phyloP scores from a whole-genome alignment of 1,140 invertebrate genomes.

The Leptinotarsa undecemlineata region DNA sequence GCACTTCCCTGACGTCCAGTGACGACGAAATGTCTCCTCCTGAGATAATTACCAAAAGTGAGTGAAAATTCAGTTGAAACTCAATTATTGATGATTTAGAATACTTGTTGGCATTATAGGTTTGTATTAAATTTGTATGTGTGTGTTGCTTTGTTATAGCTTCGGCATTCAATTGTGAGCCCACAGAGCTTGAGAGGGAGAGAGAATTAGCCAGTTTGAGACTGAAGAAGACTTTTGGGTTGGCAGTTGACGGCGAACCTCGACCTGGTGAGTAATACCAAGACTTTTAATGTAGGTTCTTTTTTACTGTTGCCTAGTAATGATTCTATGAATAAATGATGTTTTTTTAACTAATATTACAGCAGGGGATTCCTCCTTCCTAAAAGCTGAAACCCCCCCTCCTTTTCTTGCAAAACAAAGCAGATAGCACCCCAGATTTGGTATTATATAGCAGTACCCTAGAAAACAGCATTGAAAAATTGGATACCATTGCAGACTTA shows the following conservation, averaged over 20 bases:
- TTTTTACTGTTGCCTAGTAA: not conserved
- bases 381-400: no score
- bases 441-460: no score
- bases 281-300: not conserved
- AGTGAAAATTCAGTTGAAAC: not conserved
- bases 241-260: slow-evolving; percentile 49
- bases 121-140: no score
- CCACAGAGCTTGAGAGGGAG: slow-evolving; percentile 72
- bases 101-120: no score
- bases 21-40: slow-evolving; percentile 58
- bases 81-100: not conserved
- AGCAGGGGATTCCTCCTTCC: no score
- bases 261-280: slow-evolving; percentile 41
- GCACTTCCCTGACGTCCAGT: slow-evolving; percentile 59
- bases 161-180: slow-evolving; percentile 65
- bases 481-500: no score
- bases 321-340: not conserved
- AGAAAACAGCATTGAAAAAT: no score
- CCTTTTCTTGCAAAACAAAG: no score
- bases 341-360: no score
- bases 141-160: slow-evolving; percentile 34
- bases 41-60: slow-evolving; percentile 44
- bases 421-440: no score
- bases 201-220: slow-evolving; percentile 76
- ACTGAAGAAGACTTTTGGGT: slow-evolving; percentile 59